phyloP scores from a whole-genome alignment of 1,140 invertebrate genomes.

The Bombus turneri region DNA sequence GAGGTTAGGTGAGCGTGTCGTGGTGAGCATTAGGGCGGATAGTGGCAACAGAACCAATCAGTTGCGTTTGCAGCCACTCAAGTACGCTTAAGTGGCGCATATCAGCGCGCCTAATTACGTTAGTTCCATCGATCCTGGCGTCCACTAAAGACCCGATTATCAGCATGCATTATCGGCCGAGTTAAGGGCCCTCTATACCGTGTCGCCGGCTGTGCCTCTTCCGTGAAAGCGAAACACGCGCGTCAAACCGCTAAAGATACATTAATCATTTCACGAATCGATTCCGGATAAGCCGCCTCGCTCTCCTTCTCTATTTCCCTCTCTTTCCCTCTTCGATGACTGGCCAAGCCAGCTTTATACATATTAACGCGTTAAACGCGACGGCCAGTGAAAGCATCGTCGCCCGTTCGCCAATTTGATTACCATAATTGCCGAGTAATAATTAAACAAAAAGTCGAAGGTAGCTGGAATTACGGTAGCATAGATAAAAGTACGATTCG shows the following conservation, averaged over 20 bases:
- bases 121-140: conserved; percentile 68
- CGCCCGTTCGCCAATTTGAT: conserved; percentile 22
- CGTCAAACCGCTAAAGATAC: conserved; percentile 50
- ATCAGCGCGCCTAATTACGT: conserved; percentile 69
- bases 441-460: conserved; percentile 41
- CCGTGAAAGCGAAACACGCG: conserved; percentile 54
- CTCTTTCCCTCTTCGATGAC: neutral
- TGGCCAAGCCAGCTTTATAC: conserved; percentile 11
- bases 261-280: conserved; percentile 53
- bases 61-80: conserved; percentile 71
- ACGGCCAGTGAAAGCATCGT: neutral
- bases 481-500: neutral
- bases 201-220: conserved; percentile 50
- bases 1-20: conserved; percentile 26
- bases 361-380: conserved; percentile 35
- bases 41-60: conserved; percentile 67
- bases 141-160: conserved; percentile 70
- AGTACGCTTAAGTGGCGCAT: conserved; percentile 70
- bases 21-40: conserved; percentile 47
- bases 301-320: neutral
- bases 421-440: conserved; percentile 49
- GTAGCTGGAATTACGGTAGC: conserved; percentile 6
- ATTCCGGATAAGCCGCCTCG: conserved; percentile 22
- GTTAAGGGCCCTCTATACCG: conserved; percentile 61
- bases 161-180: conserved; percentile 66